Evolutionary conservation across 2,113 vertebrate species (phyloP), one percentile per base, ranked within the genome.

Genomic region (Embiotoca jacksoni): DNA sequence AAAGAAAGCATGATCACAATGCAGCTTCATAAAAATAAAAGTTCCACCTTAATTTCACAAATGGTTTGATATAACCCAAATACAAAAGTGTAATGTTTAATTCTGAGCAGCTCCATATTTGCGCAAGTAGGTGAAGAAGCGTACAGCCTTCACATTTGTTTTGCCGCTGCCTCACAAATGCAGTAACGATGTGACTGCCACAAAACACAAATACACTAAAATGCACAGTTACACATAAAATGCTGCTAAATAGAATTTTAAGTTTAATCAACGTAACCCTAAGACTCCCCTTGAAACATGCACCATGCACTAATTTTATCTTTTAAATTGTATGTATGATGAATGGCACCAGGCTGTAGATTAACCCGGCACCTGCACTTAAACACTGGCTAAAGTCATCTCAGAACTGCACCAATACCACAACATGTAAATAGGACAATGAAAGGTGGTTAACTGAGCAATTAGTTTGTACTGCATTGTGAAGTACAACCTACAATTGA

Each of bases 401-500:
- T 76, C 54, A 75, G 60, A 78, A 85, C 64, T 73, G 57, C 58
- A 83, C 58, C 64, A 72, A 75, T 2, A 80, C 39, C 41, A 90
- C 73, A 81, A 81, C 78, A 75, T 5, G 57, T 59, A 62, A 81
- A 72, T 16, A 75, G 31, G 58, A 69, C 63, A 77, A 84, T 80
- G 54, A 87, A 47, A 73, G 14, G 56, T 57, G 56, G 49, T 66
- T 69, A 71, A 82, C 56, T 58, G 69, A 85, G 67, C 63, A 55
- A 80, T 53, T 63, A 56, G 41, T 67, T 23, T 75, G 78, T 70
- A 77, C 81, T 81, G 63, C 61, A 86, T 59, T 2, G 41, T 55
- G 54, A 62, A 73, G 59, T 37, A 76, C 66, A 44, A 91, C 68
- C 89, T 93, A 85, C 68, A 91, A 92, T 84, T 84, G 74, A 82